Base-by-base conservation (phyloP, 2,888 invertebrate genomes). In the Sinotaia quadrata region DNA sequence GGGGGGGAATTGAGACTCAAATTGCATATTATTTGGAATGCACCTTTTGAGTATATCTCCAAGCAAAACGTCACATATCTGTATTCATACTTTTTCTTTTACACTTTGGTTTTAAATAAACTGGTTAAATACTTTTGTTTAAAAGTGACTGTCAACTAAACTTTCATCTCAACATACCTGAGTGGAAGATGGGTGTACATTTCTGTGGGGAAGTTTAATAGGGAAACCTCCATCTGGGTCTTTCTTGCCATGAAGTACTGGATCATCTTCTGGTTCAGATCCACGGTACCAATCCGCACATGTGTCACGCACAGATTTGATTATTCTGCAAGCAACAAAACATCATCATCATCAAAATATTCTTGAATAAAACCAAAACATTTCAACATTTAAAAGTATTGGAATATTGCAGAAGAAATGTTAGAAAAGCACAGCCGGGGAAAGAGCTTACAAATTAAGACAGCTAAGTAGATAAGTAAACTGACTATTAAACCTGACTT, bases 281-380 rank as follows among this genome's bases (percentile, higher is more conserved):
- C 96, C 96, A 75, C 94, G 92, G 81, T 95, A 93, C 95, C 97
- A 97, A 90, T 98, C 98, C 1, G 96, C 97, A 86, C 97, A 96
- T 0, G 97, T 97, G 89, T 98, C 98, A 15, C 98, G 92, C 4
- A 99, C 96, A 0, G 98, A 97, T 88, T 96, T 94, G 75, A 98
- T 93, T 79, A 98, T 97, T 88, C 97, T 97, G 85, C 12, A 87
- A 58, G n/a, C n/a, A n/a, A n/a, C n/a, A n/a, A n/a, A n/a, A n/a
- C n/a, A n/a, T n/a, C n/a, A n/a, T n/a, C n/a, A n/a, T 8, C 8
- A 41, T n/a, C 41, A 41, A 2, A 18, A n/a, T n/a, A 41, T 41
- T 12, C 41, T 18, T 41, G 41, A 1, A 41, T n/a, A 41, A 41
- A 3, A 41, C 41, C 15, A 12, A 41, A 18, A n/a, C 41, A 41